Base-by-base conservation (phyloP, 2,113 vertebrate genomes). In the Lathamus discolor region DNA sequence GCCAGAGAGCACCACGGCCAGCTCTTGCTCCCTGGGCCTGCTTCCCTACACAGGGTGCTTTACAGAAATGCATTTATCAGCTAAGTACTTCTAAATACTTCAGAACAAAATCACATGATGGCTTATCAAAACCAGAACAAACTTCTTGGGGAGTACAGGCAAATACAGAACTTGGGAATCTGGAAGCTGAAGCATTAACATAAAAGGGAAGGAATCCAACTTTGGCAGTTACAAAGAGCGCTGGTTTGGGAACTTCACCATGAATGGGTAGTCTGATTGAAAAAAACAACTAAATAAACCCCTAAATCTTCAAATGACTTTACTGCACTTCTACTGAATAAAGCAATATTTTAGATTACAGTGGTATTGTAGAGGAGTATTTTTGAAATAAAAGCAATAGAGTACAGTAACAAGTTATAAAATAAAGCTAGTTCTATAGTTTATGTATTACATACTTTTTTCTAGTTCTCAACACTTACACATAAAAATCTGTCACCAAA, bases 11-110 rank as follows among this genome's bases (percentile, higher is more conserved):
- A 6, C 54, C 27, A 0, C 1, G 17, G 78, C 27, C 46, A 64
- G 22, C 51, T 10, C 29, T 22, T 1, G 0, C 63, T 73, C 49
- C 18, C 48, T 80, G 1, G 0, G 19, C 17, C 52, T 43, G 62
- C 82, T 52, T 62, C 49, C 28, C 66, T 52, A 1, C 79, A 9
- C 33, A 43, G 3, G 41, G 57, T 2, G 31, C 86, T 81, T 68
- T 31, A 23, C 13, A 44, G 23, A 46, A 79, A 48, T 17, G 14
- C 6, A 8, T n/a, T 19, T 17, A 33, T 68, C 14, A 12, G 16
- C 14, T 5, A 29, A 51, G 68, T 43, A 9, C 57, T 67, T 54
- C 37, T 35, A 2, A 55, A 22, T 63, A 86, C 68, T 25, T 78
- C 46, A 75, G 88, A 78, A 13, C 75, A 29, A 43, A 61, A 51